These are phyloP conservation scores for Ophraella communa DNA, from an alignment of 2,888 invertebrate genomes.

Conservation along the genomic window DNA sequence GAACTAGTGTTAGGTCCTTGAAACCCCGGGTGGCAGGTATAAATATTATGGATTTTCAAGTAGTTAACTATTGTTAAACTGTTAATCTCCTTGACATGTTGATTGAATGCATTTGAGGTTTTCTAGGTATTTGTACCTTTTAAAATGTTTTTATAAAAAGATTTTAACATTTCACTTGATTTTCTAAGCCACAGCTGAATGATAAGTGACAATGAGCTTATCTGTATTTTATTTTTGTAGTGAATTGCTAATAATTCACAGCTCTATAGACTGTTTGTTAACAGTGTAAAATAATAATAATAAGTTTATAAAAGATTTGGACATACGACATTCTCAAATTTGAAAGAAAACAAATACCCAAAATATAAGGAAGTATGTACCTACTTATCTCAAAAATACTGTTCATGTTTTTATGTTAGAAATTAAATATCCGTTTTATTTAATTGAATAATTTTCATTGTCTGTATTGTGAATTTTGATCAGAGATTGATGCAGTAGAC, in stretches of 20 bases:
- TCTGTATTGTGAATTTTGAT: too few species aligned
- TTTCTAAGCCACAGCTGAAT: constrained; percentile 35
- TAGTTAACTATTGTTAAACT: constrained; percentile 35
- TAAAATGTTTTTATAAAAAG: constrained; percentile 38
- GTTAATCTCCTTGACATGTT: constrained; percentile 40
- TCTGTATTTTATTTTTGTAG: constrained; percentile 33
- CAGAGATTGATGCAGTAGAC: too few species aligned
- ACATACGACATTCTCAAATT: background rate
- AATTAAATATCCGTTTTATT: too few species aligned
- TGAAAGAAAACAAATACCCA: background rate
- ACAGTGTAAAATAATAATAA: background rate
- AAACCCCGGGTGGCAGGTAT: constrained; percentile 34
- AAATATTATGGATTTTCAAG: constrained; percentile 40
- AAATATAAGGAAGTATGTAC: too few species aligned
- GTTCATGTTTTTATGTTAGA: too few species aligned
- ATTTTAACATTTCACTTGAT: constrained; percentile 37
- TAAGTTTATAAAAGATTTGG: background rate
- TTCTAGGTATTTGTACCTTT: constrained; percentile 40
- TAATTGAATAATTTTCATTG: too few species aligned
- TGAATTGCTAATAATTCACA: constrained; percentile 32
- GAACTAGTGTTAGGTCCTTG: constrained; percentile 34
- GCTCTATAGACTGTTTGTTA: constrained; percentile 1
- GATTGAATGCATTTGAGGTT: constrained; percentile 39
- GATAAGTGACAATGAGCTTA: constrained; percentile 35
- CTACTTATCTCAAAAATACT: too few species aligned